Conservation (phyloP, 2,888 invertebrate genomes). For the Lasioglossum leucozonium region DNA sequence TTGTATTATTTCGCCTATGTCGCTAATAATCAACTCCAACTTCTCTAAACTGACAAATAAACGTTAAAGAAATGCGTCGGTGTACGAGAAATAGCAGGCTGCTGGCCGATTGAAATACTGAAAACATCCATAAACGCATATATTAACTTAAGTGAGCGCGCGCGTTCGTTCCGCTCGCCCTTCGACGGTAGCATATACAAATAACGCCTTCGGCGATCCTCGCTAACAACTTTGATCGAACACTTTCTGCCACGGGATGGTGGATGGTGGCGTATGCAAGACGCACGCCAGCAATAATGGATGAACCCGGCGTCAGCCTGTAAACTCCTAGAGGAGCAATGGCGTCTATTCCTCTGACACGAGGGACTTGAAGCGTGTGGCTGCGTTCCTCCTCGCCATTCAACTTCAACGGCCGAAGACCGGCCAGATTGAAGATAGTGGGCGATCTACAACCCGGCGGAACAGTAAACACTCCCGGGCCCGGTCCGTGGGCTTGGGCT, state of each 20-base stretch:
- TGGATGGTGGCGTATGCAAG: slow-evolving; percentile 17
- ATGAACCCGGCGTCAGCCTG: slow-evolving; percentile 70
- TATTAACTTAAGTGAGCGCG: not conserved
- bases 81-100: not conserved
- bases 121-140: not conserved
- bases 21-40: no score
- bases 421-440: slow-evolving; percentile 77
- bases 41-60: not conserved
- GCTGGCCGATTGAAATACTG: not conserved
- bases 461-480: slow-evolving; percentile 76
- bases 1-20: no score
- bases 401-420: slow-evolving; percentile 63
- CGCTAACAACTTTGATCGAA: not conserved
- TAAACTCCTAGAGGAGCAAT: slow-evolving; percentile 74
- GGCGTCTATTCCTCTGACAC: slow-evolving; percentile 64
- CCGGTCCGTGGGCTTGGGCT: slow-evolving; percentile 24
- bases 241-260: slow-evolving; percentile 1
- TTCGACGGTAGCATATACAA: not conserved
- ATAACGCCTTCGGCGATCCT: not conserved
- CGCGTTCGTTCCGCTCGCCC: not conserved
- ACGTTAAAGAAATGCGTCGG: not conserved
- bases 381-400: slow-evolving; percentile 69
- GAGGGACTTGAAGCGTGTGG: slow-evolving; percentile 57
- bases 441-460: slow-evolving; percentile 75
- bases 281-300: slow-evolving; percentile 73